Evolutionary conservation across 2,888 invertebrate genomes (phyloP).

Genomic region (Criorhina ranunculi): DNA sequence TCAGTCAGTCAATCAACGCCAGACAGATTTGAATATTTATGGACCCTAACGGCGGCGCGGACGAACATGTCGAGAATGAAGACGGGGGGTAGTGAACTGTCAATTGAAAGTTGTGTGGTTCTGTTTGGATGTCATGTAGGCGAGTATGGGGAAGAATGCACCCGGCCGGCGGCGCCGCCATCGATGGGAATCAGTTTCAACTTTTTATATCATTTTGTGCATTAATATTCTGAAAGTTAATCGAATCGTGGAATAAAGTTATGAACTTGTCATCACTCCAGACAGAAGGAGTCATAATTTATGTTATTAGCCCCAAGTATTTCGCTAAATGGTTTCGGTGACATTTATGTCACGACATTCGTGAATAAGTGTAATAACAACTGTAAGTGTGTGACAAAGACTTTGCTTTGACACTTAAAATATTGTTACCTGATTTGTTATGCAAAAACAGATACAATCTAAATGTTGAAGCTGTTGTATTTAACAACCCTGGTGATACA

Average conservation of each 20-base stretch:
- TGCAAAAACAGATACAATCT: slow-evolving; percentile 32
- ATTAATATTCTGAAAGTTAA: slow-evolving; percentile 55
- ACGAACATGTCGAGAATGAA: neutral
- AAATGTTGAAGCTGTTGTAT: neutral
- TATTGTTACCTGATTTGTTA: slow-evolving; percentile 51
- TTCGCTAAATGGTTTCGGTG: slow-evolving; percentile 51
- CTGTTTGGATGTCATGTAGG: slow-evolving; percentile 11
- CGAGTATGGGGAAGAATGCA: slow-evolving; percentile 52
- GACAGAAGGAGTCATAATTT: slow-evolving; percentile 43
- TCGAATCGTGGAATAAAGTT: slow-evolving; percentile 55
- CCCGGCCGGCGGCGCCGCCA: slow-evolving; percentile 36
- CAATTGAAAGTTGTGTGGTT: slow-evolving; percentile 30
- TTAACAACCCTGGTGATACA: slow-evolving; percentile 5
- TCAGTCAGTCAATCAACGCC: slow-evolving; percentile 62
- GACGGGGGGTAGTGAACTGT: slow-evolving; percentile 20
- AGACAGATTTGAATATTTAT: slow-evolving; percentile 69
- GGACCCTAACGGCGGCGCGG: slow-evolving; percentile 30
- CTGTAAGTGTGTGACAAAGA: slow-evolving; percentile 38
- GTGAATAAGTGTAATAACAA: slow-evolving; percentile 53
- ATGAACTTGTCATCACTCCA: slow-evolving; percentile 53
- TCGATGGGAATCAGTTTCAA: slow-evolving; percentile 20
- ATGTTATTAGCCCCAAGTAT: slow-evolving; percentile 46
- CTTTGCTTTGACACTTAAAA: slow-evolving; percentile 57
- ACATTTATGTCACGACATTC: slow-evolving; percentile 61
- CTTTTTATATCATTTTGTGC: neutral